Evolutionary conservation across 2,113 vertebrate species (phyloP).

Genomic region (Lophura nycthemera): DNA sequence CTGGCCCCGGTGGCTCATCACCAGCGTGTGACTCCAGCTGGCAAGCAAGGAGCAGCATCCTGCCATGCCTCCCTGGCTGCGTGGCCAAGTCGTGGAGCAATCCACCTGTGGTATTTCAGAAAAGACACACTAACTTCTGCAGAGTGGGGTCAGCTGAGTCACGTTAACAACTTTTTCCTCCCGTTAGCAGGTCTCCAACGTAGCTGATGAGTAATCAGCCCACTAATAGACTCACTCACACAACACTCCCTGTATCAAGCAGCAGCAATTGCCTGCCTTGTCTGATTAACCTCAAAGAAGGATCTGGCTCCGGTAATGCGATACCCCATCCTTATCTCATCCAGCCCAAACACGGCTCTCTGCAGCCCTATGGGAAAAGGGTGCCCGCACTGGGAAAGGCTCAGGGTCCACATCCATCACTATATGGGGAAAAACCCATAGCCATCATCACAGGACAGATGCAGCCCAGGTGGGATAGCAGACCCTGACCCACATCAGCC

Average conservation of each 20-base stretch:
- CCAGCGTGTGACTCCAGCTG: conserved; percentile 22
- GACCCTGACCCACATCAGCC: neutral
- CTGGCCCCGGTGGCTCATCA: conserved; percentile 14
- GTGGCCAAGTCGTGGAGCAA: conserved; percentile 28
- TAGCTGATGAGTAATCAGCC: conserved; percentile 62
- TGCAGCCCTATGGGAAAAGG: rapidly evolving
- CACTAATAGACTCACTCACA: conserved; percentile 46
- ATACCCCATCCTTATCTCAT: conserved; percentile 35
- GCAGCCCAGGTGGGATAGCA: rapidly evolving
- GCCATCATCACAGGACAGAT: rapidly evolving
- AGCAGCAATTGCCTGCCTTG: conserved; percentile 55
- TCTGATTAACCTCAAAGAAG: conserved; percentile 51
- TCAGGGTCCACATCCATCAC: neutral
- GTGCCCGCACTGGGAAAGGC: neutral
- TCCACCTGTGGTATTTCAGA: conserved; percentile 62
- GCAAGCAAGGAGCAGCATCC: conserved; percentile 6
- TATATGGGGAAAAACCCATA: neutral
- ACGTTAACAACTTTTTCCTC: conserved; percentile 41
- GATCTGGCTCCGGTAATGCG: neutral
- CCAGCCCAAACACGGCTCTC: neutral
- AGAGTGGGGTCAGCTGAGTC: conserved; percentile 68
- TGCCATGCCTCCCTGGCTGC: conserved; percentile 24
- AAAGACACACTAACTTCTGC: neutral
- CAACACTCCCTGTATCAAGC: conserved; percentile 21
- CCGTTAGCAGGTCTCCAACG: conserved; percentile 55